Conservation (phyloP, 2,113 vertebrate genomes). For the Anarrhichthys ocellatus region DNA sequence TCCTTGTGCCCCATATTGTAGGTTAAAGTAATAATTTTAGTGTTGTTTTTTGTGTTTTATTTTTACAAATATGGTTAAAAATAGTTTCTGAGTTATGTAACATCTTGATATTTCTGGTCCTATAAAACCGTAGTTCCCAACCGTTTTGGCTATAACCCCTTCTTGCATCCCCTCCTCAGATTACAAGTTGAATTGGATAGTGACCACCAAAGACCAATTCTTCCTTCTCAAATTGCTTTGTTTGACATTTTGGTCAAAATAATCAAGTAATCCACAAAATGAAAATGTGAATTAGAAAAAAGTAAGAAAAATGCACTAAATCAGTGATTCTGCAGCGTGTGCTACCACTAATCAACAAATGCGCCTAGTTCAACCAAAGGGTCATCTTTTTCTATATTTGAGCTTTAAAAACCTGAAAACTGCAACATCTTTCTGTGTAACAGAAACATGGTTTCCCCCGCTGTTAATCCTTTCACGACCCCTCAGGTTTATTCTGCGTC, state of each 20-base stretch:
- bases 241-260: background rate
- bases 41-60: background rate
- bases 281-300: background rate
- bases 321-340: background rate
- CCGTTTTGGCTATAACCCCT: background rate
- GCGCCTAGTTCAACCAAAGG: background rate
- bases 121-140: background rate
- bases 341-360: background rate
- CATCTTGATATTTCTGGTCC: background rate
- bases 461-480: background rate
- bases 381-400: background rate
- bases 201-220: background rate
- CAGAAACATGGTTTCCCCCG: background rate
- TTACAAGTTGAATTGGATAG: background rate
- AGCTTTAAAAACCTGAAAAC: background rate
- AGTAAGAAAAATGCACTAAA: background rate
- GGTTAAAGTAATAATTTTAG: background rate
- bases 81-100: background rate
- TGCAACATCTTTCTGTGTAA: background rate
- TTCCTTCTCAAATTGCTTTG: background rate
- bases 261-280: background rate
- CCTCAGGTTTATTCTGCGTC: background rate
- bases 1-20: background rate
- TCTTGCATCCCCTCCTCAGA: background rate
- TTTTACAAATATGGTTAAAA: background rate